phyloP scores from a whole-genome alignment of 2,888 invertebrate species.

The Synergus itoensis region DNA sequence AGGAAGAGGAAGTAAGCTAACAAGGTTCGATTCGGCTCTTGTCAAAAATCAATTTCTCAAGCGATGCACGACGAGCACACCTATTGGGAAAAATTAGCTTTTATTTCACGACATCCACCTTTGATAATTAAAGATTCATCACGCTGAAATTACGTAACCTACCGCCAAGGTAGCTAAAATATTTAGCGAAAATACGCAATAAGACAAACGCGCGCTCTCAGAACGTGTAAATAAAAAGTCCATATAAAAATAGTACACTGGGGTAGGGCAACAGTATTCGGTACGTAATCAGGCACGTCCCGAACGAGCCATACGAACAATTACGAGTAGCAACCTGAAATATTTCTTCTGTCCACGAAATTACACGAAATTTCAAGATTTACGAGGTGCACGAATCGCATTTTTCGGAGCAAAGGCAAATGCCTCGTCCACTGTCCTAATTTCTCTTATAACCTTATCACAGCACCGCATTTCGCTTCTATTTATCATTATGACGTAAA shows the following conservation, averaged over 20 bases:
- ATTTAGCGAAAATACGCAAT: conserved; percentile 65
- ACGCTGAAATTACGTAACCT: conserved; percentile 66
- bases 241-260: conserved; percentile 69
- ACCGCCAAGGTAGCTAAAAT: conserved; percentile 64
- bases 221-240: conserved; percentile 54
- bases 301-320: conserved; percentile 43
- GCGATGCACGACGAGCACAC: conserved; percentile 55
- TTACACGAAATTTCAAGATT: conserved; percentile 58
- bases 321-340: conserved; percentile 31
- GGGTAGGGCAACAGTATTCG: conserved; percentile 58
- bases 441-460: conserved; percentile 56
- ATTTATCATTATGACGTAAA: conserved; percentile 44
- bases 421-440: conserved; percentile 32
- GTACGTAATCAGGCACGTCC: conserved; percentile 39
- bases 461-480: conserved; percentile 48
- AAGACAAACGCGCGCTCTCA: conserved; percentile 60
- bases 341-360: conserved; percentile 29
- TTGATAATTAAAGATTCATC: conserved; percentile 59
- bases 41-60: conserved; percentile 62
- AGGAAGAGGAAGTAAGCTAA: conserved; percentile 2
- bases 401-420: conserved; percentile 29
- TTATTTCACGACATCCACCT: conserved; percentile 56
- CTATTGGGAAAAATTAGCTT: conserved; percentile 50
- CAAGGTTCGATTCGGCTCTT: conserved; percentile 45
- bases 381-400: conserved; percentile 46